Conservation (phyloP, 2,113 vertebrate species). For the Mesitornis unicolor region DNA sequence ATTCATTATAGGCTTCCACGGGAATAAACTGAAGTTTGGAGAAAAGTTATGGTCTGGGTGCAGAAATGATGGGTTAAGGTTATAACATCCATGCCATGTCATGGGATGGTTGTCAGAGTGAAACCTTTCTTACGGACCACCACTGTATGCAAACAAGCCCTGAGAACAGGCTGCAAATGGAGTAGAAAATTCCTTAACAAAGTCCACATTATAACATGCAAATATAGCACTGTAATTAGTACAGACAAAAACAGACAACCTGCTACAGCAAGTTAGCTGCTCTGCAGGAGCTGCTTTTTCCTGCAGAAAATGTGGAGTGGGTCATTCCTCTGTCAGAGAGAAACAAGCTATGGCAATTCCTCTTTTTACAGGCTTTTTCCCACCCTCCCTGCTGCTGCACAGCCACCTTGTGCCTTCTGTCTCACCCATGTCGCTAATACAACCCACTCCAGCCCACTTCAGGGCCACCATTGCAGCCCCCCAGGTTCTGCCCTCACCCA, state of each 20-base stretch:
- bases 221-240: neutral
- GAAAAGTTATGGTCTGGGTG: neutral
- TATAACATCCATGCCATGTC: neutral
- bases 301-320: fast-evolving
- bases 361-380: neutral
- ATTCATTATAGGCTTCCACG: neutral
- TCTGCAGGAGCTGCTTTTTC: neutral
- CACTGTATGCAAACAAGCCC: neutral
- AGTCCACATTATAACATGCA: neutral
- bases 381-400: neutral
- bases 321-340: neutral
- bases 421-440: neutral
- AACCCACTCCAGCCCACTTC: neutral
- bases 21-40: neutral
- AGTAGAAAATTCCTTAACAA: neutral
- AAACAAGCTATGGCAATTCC: neutral
- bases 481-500: neutral
- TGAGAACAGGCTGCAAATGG: neutral
- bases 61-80: neutral
- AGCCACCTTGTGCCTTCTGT: neutral
- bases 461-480: neutral
- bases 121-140: neutral
- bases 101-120: neutral
- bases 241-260: too few relatives aligned
- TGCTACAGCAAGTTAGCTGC: neutral